Conservation (phyloP, 2,888 invertebrate genomes). For the Ochropleura plecta region DNA sequence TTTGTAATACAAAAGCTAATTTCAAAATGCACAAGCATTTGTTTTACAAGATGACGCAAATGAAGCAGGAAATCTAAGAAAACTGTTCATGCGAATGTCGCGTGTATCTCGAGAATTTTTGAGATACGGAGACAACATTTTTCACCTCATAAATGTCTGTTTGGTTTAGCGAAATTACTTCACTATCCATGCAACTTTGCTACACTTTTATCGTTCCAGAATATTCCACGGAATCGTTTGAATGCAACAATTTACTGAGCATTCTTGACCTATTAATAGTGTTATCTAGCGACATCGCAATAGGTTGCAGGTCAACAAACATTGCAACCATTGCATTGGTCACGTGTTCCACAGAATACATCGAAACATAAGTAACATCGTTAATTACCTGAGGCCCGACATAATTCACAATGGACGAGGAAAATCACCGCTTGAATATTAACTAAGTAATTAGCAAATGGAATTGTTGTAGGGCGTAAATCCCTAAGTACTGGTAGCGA, state of each 20-base stretch:
- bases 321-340: constrained; percentile 33
- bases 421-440: constrained; percentile 66
- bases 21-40: constrained; percentile 30
- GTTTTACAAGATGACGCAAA: constrained; percentile 40
- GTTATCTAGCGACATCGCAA: constrained; percentile 45
- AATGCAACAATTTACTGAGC: constrained; percentile 24
- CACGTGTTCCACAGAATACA: constrained; percentile 49
- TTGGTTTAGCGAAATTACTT: constrained; percentile 18
- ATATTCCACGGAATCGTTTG: not conserved
- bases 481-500: constrained; percentile 28
- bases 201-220: not conserved
- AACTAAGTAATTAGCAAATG: constrained; percentile 65
- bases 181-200: constrained; percentile 4
- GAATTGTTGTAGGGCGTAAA: constrained; percentile 57
- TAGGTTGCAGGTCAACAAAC: constrained; percentile 48
- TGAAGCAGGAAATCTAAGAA: constrained; percentile 24
- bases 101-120: constrained; percentile 15
- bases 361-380: constrained; percentile 43
- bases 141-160: constrained; percentile 43
- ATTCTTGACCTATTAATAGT: constrained; percentile 42
- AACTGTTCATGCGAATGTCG: constrained; percentile 20
- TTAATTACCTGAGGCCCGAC: constrained; percentile 48
- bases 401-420: constrained; percentile 64
- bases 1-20: constrained; percentile 33
- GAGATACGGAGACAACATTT: constrained; percentile 15